These are phyloP conservation scores for Copidosoma floridanum DNA, from an alignment of 1,140 invertebrate genomes.

Conservation along the genomic window DNA sequence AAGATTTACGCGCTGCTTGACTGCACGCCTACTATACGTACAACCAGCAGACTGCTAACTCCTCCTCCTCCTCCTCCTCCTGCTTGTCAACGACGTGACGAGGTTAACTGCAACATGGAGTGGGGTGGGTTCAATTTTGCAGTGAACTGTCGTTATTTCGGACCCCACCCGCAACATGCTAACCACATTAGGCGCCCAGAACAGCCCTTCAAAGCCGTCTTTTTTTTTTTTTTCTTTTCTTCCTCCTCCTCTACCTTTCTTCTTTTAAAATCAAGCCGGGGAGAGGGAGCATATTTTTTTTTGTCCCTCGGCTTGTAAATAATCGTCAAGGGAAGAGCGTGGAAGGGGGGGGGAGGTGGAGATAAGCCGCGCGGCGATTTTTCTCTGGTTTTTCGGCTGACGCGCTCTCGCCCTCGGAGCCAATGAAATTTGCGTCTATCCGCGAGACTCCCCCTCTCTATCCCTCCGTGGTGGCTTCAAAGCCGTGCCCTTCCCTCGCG, in stretches of 20 bases:
- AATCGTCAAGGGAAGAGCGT: slow-evolving; percentile 9
- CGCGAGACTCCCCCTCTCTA: too few species aligned
- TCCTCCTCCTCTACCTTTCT: background rate
- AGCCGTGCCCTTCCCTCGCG: too few species aligned
- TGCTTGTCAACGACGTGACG: slow-evolving; percentile 15
- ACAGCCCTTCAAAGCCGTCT: background rate
- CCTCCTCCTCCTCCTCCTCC: background rate
- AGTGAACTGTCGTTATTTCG: too few species aligned
- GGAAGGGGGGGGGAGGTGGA: too few species aligned
- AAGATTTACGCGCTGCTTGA: background rate
- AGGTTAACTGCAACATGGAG: slow-evolving; percentile 21
- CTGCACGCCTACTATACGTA: background rate
- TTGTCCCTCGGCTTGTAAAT: slow-evolving; percentile 14
- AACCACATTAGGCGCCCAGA: slow-evolving; percentile 18
- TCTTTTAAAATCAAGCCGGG: background rate
- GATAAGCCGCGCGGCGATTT: background rate
- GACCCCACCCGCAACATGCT: too few species aligned
- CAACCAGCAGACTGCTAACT: background rate
- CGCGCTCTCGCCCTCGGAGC: too few species aligned
- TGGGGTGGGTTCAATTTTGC: too few species aligned
- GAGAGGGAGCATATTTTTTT: background rate
- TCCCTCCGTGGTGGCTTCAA: background rate
- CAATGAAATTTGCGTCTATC: slow-evolving; percentile 2
- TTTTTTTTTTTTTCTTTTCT: slow-evolving; percentile 16
- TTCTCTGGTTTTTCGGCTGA: too few species aligned